These are phyloP conservation scores for Falco berigora DNA, from an alignment of 2,797 vertebrate genomes.

Conservation along the genomic window DNA sequence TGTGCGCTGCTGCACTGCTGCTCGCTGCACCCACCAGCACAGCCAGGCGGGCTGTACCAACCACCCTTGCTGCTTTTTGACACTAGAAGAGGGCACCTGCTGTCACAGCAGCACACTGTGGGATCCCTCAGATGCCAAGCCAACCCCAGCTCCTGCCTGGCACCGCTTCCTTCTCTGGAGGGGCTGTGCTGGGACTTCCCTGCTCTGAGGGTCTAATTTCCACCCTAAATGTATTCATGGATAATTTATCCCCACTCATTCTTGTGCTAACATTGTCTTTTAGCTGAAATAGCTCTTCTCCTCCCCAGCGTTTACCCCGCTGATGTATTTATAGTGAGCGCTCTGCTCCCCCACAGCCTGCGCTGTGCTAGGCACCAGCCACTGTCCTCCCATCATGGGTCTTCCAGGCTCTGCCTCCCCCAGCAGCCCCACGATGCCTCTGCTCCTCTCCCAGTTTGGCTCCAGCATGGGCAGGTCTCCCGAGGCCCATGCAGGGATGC, in stretches of 20 bases:
- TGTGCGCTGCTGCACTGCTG: neutral
- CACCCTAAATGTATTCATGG: conserved; percentile 33
- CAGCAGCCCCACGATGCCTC: neutral
- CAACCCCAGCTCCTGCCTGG: neutral
- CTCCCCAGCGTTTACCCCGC: conserved; percentile 10
- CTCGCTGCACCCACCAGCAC: neutral
- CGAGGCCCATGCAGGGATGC: neutral
- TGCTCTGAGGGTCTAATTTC: conserved; percentile 13
- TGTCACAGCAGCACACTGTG: fast-evolving
- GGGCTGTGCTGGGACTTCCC: neutral
- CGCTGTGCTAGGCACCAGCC: neutral
- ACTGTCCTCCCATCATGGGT: neutral
- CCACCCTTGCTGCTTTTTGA: neutral
- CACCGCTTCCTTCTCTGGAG: neutral
- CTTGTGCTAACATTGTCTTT: conserved; percentile 47
- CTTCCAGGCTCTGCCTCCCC: neutral
- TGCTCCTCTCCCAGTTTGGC: neutral
- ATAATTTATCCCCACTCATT: conserved; percentile 45
- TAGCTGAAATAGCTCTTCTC: conserved; percentile 58
- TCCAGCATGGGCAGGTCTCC: neutral
- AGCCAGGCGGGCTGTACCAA: neutral
- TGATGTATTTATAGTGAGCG: conserved; percentile 48
- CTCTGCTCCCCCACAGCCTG: neutral
- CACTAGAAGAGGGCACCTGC: neutral
- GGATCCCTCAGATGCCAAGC: neutral